Evolutionary conservation across 2,888 invertebrate genomes (phyloP), one percentile per base, ranked within the genome.

Genomic region (Microctonus brassicae): DNA sequence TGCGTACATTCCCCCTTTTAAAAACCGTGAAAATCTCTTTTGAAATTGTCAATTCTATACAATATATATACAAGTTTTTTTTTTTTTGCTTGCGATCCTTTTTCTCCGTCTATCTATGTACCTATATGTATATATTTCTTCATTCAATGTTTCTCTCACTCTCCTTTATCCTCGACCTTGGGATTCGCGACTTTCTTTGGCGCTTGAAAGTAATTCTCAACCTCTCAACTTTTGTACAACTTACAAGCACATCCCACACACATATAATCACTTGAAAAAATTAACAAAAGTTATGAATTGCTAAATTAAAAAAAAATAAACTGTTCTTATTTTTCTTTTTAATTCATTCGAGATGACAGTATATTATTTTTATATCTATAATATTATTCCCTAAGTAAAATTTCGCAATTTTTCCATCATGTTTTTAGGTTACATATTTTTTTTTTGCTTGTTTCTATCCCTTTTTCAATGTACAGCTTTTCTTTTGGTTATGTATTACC

Each of bases 401-500:
- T 55, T 39, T 39, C n/a, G n/a, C n/a, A n/a, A 39, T 29, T n/a
- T 29, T n/a, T n/a, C 11, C 26, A 26, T 57, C 57, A 29, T 29
- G 57, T 39, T 20, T 63, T 42, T 42, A 33, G n/a, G 34, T 36
- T 22, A 11, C 34, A 13, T 60, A 0, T 26, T 17, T 47, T 63
- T 47, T 61, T 36, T 10, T 47, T 26, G 34, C 24, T 26, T 70
- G 34, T 47, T 20, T 57, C 61, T 26, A 42, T 47, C 47, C 58
- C 52, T 52, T 73, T 69, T 70, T 65, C 69, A 70, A 74, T 73
- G 57, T 47, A 47, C 53, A 65, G 61, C 63, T 76, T 70, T 72
- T 69, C 66, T 72, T 72, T 73, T 70, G 58, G 70, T 73, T 64
- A 64, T 73, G 64, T 72, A 72, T 69, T 69, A 52, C 70, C 47